Percentiles rank a stretch among this genome's conserved stretches.
Evolutionary conservation across 2,797 vertebrate genomes (phyloP).

Genomic region (Pagetopsis macropterus): DNA sequence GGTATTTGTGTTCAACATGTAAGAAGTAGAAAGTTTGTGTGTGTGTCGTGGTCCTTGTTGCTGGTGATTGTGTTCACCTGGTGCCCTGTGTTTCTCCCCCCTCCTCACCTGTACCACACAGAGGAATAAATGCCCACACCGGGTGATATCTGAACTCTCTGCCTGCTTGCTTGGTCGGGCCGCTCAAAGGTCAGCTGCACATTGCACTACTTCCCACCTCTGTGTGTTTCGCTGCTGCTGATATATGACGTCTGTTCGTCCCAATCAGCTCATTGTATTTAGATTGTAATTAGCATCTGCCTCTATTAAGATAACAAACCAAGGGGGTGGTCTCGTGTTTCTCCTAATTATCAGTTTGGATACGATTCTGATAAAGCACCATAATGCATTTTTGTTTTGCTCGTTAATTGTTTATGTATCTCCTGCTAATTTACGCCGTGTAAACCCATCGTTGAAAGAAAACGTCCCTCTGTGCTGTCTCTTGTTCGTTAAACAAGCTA

Average conservation of each 20-base stretch:
- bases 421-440: not conserved
- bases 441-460: not conserved
- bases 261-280: constrained; percentile 16
- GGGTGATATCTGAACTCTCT: too few species aligned
- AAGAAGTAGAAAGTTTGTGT: too few species aligned
- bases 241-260: constrained; percentile 38
- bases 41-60: too few species aligned
- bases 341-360: constrained; percentile 8
- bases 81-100: too few species aligned
- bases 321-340: not conserved
- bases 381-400: constrained; percentile 4
- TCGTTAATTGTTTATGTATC: not conserved
- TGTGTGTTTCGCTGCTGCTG: constrained; percentile 28
- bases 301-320: constrained; percentile 5
- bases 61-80: too few species aligned
- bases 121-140: too few species aligned
- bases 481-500: constrained; percentile 9
- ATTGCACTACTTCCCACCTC: too few species aligned
- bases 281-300: constrained; percentile 39
- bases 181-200: too few species aligned
- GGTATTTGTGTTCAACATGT: too few species aligned
- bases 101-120: too few species aligned
- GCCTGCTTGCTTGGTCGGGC: too few species aligned
- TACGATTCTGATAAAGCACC: constrained; percentile 16
- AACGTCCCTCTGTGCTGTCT: not conserved